A percentile compares a stretch with the other conserved stretches of the same genome.
phyloP scores from a whole-genome alignment of 2,888 invertebrate species.

The Dryomyza anilis region DNA sequence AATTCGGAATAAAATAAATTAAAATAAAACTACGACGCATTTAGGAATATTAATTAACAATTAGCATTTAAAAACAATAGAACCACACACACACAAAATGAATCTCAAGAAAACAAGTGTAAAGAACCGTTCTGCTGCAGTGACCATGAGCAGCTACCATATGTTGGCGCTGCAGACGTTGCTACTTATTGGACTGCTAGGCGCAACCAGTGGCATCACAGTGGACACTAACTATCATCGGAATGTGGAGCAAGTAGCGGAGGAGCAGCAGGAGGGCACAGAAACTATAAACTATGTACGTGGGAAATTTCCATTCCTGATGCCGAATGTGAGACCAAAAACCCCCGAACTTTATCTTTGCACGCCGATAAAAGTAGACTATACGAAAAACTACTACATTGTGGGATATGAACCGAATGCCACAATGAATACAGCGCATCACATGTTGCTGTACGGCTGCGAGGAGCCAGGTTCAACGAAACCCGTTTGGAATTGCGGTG shows the following conservation, averaged over 20 bases:
- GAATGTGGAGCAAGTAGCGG: slow-evolving; percentile 6
- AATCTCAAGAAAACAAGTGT: neutral
- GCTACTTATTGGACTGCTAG: neutral
- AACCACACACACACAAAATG: neutral
- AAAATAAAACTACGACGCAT: neutral
- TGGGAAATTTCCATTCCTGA: slow-evolving; percentile 73
- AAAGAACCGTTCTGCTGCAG: neutral
- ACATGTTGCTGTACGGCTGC: slow-evolving; percentile 92
- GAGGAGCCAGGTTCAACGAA: slow-evolving; percentile 65
- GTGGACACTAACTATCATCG: slow-evolving; percentile 7
- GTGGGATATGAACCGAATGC: slow-evolving; percentile 93
- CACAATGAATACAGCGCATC: slow-evolving; percentile 88
- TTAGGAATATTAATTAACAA: neutral
- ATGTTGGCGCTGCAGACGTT: neutral
- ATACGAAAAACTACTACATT: slow-evolving; percentile 78
- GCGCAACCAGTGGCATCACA: slow-evolving; percentile 8
- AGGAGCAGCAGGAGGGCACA: neutral
- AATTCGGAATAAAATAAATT: neutral
- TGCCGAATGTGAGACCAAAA: slow-evolving; percentile 82
- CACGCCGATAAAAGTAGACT: slow-evolving; percentile 84
- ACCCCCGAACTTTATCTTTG: slow-evolving; percentile 88
- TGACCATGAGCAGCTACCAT: neutral
- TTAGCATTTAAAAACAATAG: neutral
- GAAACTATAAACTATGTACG: neutral
- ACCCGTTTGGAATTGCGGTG: slow-evolving; percentile 88